phyloP scores from a whole-genome alignment of 1,140 invertebrate species.

The Hesperophylax magnus region DNA sequence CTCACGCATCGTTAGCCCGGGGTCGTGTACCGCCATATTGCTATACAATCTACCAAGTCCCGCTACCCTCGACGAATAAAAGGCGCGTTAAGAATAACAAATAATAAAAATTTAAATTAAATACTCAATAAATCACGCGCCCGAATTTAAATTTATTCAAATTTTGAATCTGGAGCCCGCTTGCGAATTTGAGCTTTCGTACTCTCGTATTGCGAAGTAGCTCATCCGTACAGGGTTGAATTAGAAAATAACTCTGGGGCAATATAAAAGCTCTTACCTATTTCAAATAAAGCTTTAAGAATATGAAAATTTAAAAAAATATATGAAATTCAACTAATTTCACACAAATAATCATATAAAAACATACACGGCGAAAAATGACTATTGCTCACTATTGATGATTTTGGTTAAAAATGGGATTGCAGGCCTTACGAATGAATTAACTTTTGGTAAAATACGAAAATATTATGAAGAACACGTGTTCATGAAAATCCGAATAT shows the following conservation, averaged over 20 bases:
- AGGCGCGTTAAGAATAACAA: constrained; percentile 70
- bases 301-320: no score
- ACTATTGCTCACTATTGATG: no score
- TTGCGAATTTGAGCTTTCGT: constrained; percentile 22
- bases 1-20: constrained; percentile 52
- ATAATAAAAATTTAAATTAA: constrained; percentile 74
- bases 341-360: background rate
- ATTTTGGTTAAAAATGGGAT: no score
- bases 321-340: background rate
- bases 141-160: constrained; percentile 68
- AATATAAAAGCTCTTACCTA: background rate
- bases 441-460: no score
- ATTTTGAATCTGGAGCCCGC: constrained; percentile 43
- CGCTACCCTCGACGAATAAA: constrained; percentile 58
- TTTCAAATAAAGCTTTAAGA: no score
- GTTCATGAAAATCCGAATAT: no score
- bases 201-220: constrained; percentile 35
- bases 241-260: background rate
- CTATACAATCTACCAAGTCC: background rate
- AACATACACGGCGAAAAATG: no score
- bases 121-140: constrained; percentile 73
- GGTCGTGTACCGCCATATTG: constrained; percentile 29
- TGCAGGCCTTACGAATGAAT: no score
- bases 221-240: background rate
- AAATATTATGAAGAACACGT: no score